Evolutionary conservation across 2,888 invertebrate genomes (phyloP), one percentile per base, ranked within the genome.

Genomic region (Empis stercorea): DNA sequence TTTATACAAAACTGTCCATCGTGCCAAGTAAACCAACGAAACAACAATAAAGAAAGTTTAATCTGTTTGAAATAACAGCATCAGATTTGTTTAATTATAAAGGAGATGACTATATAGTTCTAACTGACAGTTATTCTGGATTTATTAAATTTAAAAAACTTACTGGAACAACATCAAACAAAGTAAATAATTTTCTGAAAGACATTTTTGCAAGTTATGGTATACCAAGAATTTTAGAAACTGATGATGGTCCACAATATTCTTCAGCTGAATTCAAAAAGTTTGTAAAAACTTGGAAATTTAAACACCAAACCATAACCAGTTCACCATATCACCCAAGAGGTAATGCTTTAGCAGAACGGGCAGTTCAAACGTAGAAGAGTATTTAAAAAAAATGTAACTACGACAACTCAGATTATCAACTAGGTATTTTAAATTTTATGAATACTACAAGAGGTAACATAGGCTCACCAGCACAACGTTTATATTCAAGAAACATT

Each of bases 201-300:
- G 44, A 45, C 10, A 14, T 37, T 10, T 48, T 48, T 16, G 44
- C 44, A 11, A 30, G 27, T 11, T 42, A 42, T 13, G 53, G 52
- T 10, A 54, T 54, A 34, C 55, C 55, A 9, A 30, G 44, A 39
- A 49, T 45, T 11, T 9, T 57, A 13, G 48, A 53, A 17, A 47
- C 49, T 6, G 56, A 57, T 36, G 51, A 53, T 17, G 53, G 54
- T 14, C 47, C 51, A 44, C 54, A 56, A 45, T 55, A 53, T 43
- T 48, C 36, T 7, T 45, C 48, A 10, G 34, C 43, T n/a, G 49
- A 56, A 51, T 54, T 58, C 13, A 51, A 55, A 49, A 30, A 43
- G 10, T 57, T 56, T 49, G 43, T 51, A 15, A 50, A 44, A 32
- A 48, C 53, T 15, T 51, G 47, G 37, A 48, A 52, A 5, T 55